phyloP scores from a whole-genome alignment of 2,113 vertebrate species.

The Bambusicola thoracicus region DNA sequence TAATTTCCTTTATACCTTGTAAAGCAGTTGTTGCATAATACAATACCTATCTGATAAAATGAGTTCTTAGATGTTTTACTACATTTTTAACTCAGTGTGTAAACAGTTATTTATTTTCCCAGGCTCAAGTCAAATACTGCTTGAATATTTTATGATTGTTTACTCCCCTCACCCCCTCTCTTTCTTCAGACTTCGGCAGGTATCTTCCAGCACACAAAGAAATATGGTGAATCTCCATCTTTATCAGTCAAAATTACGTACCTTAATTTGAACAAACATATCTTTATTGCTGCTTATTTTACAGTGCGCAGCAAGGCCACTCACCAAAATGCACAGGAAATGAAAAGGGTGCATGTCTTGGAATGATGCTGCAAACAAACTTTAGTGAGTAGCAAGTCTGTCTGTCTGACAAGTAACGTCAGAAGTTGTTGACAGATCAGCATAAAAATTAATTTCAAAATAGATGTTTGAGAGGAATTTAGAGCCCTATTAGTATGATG shows the following conservation, averaged over 20 bases:
- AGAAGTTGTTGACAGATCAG: neutral
- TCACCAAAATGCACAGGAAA: neutral
- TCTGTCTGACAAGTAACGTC: neutral
- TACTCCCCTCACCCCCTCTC: neutral
- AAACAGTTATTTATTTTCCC: neutral
- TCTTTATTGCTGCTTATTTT: neutral
- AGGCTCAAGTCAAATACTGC: neutral
- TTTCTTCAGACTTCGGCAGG: neutral
- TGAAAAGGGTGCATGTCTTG: neutral
- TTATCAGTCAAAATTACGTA: neutral
- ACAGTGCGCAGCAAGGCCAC: rapidly evolving
- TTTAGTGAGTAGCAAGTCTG: no score
- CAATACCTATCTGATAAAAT: neutral
- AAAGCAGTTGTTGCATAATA: neutral
- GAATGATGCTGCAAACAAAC: neutral
- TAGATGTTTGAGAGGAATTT: neutral
- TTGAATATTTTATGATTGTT: neutral
- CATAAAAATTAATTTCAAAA: neutral
- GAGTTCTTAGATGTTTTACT: neutral
- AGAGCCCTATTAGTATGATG: neutral
- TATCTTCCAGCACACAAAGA: neutral
- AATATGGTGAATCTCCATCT: neutral
- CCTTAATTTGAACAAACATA: neutral
- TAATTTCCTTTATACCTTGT: neutral
- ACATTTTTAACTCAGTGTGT: neutral